Base-by-base conservation (phyloP, 2,888 invertebrate species). In the Phymatocera aterrima region DNA sequence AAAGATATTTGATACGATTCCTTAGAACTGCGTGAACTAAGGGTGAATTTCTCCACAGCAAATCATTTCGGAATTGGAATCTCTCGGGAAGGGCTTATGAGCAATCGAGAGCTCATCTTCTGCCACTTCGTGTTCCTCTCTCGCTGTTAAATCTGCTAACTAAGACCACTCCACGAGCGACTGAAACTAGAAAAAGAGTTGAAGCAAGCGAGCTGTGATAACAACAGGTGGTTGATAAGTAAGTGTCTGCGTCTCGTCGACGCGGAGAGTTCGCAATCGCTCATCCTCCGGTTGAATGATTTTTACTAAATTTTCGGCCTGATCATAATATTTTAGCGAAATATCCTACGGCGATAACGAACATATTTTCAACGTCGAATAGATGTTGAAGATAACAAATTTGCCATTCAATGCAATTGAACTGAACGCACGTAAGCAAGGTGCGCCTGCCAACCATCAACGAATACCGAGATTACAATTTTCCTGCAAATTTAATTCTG, bases 191-290 rank as follows among this genome's bases (percentile, higher is more conserved):
- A 51, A 48, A 48, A 51, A 48, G 48, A 34, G 18, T 12, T 64
- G n/a, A 37, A 18, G 64, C 72, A 31, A 65, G 77, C 75, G 82
- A 83, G 81, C 83, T 82, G 83, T 81, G 82, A 79, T 82, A 81
- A 86, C 86, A 88, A 88, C 89, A 88, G 87, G 89, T 88, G 87
- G 87, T 86, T 83, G 82, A 80, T 85, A 86, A 87, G 87, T 86
- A 86, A 83, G 82, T 83, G 85, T 84, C 78, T 51, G n/a, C n/a
- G 72, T 72, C 12, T 48, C 51, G n/a, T 72, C 34, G 34, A 31
- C 51, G 24, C 21, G 31, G 51, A 68, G 46, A 28, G 68, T 68
- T 46, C 24, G 68, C 24, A 68, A 68, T 46, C 24, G 48, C 72
- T 51, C 48, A 34, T 72, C 70, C 31, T 18, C 51, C 51, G 18